Conservation (phyloP, 2,888 invertebrate genomes). For the Balanococcus diminutus region DNA sequence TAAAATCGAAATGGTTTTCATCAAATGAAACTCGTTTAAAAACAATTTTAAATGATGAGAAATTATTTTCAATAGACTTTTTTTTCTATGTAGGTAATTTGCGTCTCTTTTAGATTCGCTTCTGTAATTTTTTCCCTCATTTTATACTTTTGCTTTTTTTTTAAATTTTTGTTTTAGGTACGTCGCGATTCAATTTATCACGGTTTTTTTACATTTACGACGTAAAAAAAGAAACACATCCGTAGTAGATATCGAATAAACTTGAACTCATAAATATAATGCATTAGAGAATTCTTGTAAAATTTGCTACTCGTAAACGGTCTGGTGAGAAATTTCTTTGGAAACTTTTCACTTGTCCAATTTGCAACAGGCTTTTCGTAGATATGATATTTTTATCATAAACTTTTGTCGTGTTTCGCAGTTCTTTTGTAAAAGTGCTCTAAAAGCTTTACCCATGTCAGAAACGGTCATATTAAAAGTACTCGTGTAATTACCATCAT, state of each 20-base stretch:
- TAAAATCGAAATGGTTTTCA: neutral
- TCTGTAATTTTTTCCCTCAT: neutral
- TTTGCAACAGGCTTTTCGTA: neutral
- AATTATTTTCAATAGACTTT: neutral
- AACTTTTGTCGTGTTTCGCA: neutral
- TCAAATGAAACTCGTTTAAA: neutral
- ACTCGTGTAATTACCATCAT: neutral
- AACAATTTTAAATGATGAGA: neutral
- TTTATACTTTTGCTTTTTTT: neutral
- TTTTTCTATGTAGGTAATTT: neutral
- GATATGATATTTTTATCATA: neutral
- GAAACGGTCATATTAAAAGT: neutral
- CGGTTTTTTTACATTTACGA: neutral
- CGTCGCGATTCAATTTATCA: neutral
- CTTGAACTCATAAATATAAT: neutral
- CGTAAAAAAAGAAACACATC: neutral
- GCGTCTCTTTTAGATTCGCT: neutral
- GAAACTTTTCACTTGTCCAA: neutral
- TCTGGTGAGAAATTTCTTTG: neutral
- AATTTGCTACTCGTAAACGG: neutral
- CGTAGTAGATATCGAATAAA: neutral
- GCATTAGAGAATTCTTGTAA: neutral
- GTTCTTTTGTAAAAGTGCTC: neutral
- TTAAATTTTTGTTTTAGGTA: neutral
- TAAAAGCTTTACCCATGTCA: neutral